These are phyloP conservation scores for Microplitis deprimator DNA, from an alignment of 2,888 invertebrate species.

Conservation along the genomic window DNA sequence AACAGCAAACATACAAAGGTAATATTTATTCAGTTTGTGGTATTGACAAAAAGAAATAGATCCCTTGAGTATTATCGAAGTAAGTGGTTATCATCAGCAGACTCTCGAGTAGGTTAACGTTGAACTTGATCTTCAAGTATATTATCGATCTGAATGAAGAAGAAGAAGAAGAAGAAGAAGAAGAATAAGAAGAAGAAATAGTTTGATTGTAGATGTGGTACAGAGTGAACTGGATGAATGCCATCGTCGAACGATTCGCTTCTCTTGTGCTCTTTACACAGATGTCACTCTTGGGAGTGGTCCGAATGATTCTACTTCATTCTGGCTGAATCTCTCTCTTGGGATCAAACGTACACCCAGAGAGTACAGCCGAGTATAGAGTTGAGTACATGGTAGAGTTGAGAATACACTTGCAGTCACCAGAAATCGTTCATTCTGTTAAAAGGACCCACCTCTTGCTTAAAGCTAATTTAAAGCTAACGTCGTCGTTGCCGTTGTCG, in stretches of 20 bases:
- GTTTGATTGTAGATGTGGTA: not conserved
- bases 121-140: slow-evolving; percentile 24
- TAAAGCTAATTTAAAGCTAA: not conserved
- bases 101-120: slow-evolving; percentile 17
- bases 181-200: slow-evolving; percentile 4
- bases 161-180: no score
- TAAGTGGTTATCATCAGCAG: slow-evolving; percentile 15
- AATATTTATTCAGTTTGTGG: not conserved
- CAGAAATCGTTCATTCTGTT: not conserved
- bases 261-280: slow-evolving; percentile 25
- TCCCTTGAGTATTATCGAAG: slow-evolving; percentile 5
- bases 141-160: slow-evolving; percentile 15
- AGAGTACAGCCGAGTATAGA: not conserved
- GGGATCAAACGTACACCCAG: slow-evolving; percentile 7
- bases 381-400: not conserved
- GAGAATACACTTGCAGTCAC: not conserved
- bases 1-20: not conserved
- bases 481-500: not conserved
- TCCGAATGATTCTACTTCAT: slow-evolving; percentile 34
- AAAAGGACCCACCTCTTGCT: not conserved
- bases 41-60: not conserved
- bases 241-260: slow-evolving; percentile 36
- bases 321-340: not conserved
- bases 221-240: slow-evolving; percentile 28
- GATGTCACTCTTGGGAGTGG: slow-evolving; percentile 42